A percentile compares a stretch with the other conserved stretches of the same genome.
phyloP scores from a whole-genome alignment of 2,797 vertebrate genomes.

The Numenius phaeopus region DNA sequence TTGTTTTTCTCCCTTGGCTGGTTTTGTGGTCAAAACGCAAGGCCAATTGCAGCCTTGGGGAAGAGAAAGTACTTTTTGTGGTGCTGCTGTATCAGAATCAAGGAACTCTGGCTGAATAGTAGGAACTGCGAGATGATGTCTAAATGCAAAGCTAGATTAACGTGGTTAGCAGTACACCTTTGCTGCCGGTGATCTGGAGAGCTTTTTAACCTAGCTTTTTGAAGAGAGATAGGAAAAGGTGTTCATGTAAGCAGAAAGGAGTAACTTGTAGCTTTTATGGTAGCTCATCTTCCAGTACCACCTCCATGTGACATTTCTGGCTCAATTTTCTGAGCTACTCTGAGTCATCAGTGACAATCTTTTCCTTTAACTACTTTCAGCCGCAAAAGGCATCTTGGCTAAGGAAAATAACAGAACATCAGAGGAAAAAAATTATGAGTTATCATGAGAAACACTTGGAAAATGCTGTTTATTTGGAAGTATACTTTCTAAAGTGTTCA shows the following conservation, averaged over 20 bases:
- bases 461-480: background rate
- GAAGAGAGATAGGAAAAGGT: background rate
- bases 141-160: background rate
- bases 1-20: background rate
- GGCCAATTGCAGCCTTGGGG: background rate
- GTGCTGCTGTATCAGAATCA: background rate
- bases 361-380: background rate
- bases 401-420: background rate
- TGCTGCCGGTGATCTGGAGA: too few species aligned
- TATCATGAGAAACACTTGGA: background rate
- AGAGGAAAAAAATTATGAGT: background rate
- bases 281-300: background rate
- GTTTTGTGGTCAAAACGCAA: background rate
- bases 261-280: background rate
- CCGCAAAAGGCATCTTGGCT: background rate
- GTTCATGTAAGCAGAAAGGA: background rate
- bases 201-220: too few species aligned
- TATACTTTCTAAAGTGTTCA: background rate
- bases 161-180: too few species aligned
- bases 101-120: background rate
- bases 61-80: background rate
- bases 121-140: background rate
- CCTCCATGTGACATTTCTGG: background rate
- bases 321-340: conserved; percentile 4
- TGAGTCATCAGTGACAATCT: background rate